These are phyloP conservation scores for Drosophila setifemur DNA, from an alignment of 1,140 invertebrate genomes.

Conservation along the genomic window DNA sequence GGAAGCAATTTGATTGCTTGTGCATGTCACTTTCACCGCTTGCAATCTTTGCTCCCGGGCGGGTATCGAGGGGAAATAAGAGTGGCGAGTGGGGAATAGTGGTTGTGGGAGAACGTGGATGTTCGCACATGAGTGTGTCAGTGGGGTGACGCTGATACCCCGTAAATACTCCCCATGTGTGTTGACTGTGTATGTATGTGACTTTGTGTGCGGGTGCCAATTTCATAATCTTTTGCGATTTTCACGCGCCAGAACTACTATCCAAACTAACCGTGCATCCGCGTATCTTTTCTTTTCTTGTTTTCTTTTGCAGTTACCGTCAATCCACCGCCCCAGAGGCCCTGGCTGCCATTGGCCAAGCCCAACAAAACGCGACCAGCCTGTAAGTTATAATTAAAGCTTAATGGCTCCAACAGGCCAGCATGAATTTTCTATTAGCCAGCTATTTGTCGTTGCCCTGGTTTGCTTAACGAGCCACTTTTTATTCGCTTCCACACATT, in stretches of 20 bases:
- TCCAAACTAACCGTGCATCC: slow-evolving; percentile 41
- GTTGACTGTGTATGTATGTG: slow-evolving; percentile 11
- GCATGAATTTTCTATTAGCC: slow-evolving; percentile 37
- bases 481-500: slow-evolving; percentile 1
- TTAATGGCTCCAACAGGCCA: slow-evolving; percentile 4
- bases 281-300: slow-evolving; percentile 62
- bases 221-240: slow-evolving; percentile 50
- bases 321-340: slow-evolving; percentile 93
- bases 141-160: slow-evolving; percentile 31
- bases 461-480: slow-evolving; percentile 1
- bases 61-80: background rate
- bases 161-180: background rate
- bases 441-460: slow-evolving; percentile 10
- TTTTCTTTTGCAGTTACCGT: slow-evolving; percentile 94
- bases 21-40: slow-evolving; percentile 81
- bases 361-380: slow-evolving; percentile 93
- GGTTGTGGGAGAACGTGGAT: slow-evolving; percentile 10
- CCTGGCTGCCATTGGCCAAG: slow-evolving; percentile 95
- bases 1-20: slow-evolving; percentile 80
- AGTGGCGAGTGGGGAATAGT: background rate
- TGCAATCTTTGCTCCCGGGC: slow-evolving; percentile 19
- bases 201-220: slow-evolving; percentile 42
- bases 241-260: slow-evolving; percentile 17
- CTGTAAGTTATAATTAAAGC: slow-evolving; percentile 86
- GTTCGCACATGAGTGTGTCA: slow-evolving; percentile 46